Conservation (phyloP, 2,113 vertebrate genomes). For the Athene cunicularia region DNA sequence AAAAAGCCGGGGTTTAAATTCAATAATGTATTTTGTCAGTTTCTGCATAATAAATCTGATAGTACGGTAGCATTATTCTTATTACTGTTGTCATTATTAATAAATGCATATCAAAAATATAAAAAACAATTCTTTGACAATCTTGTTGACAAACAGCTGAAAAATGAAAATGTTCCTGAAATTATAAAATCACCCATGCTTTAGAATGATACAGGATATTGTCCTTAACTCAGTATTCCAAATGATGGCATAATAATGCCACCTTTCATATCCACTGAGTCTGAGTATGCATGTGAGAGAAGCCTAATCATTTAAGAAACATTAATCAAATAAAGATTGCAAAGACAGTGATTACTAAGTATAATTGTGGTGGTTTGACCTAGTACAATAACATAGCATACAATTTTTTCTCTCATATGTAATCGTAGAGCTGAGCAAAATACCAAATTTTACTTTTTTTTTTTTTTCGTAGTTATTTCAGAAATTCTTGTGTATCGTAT, state of each 20-base stretch:
- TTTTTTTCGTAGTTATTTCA: too few relatives aligned
- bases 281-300: not conserved
- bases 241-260: not conserved
- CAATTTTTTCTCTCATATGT: not conserved
- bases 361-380: too few relatives aligned
- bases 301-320: not conserved
- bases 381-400: not conserved
- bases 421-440: not conserved
- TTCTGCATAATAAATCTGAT: not conserved
- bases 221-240: not conserved
- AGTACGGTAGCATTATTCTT: not conserved
- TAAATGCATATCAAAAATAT: not conserved
- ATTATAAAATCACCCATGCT: not conserved
- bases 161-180: not conserved
- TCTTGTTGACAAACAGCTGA: not conserved
- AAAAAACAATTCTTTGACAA: not conserved
- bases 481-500: not conserved
- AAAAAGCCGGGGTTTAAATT: not conserved
- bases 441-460: fast-evolving
- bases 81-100: not conserved
- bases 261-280: not conserved
- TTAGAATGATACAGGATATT: not conserved
- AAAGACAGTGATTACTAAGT: not conserved
- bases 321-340: not conserved
- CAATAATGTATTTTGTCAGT: not conserved